Percentiles rank a stretch among this genome's conserved stretches.
phyloP scores from a whole-genome alignment of 2,797 vertebrate genomes.

The Aldrovandia affinis region DNA sequence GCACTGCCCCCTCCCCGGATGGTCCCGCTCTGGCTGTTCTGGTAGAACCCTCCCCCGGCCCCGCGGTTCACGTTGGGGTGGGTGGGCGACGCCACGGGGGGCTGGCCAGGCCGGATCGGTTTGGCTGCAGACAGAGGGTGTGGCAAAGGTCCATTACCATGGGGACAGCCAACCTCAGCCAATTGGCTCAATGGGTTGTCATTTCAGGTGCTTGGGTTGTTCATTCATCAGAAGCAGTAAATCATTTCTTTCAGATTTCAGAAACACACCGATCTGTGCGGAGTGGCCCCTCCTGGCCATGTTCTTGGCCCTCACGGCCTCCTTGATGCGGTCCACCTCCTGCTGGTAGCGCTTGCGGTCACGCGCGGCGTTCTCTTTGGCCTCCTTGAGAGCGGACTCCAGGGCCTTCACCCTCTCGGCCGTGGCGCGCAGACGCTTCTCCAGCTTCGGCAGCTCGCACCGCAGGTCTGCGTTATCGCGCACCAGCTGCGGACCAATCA shows the following conservation, averaged over 20 bases:
- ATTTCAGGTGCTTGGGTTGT: too few species aligned
- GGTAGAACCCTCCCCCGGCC: conserved; percentile 76
- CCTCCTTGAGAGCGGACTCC: conserved; percentile 85
- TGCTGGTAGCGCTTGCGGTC: conserved; percentile 87
- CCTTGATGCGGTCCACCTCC: conserved; percentile 88
- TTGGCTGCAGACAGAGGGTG: conserved; percentile 71
- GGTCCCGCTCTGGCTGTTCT: conserved; percentile 77
- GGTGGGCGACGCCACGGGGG: conserved; percentile 85
- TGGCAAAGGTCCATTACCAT: neutral
- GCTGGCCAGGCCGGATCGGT: conserved; percentile 86
- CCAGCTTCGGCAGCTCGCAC: conserved; percentile 86
- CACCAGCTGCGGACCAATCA: conserved; percentile 72
- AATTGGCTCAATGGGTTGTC: too few species aligned
- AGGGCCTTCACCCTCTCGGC: conserved; percentile 86
- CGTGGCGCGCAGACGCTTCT: conserved; percentile 85
- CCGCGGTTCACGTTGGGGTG: conserved; percentile 84
- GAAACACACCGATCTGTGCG: conserved; percentile 82
- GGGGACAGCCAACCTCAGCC: too few species aligned
- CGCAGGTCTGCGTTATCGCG: conserved; percentile 88
- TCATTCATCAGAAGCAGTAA: too few species aligned
- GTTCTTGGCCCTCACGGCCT: conserved; percentile 86
- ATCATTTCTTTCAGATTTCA: too few species aligned
- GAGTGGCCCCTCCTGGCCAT: conserved; percentile 86
- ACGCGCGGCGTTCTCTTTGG: conserved; percentile 86
- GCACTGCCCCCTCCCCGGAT: conserved; percentile 76